Conservation (phyloP, 2,113 vertebrate species). For the Brachyhypopomus occidentalis region DNA sequence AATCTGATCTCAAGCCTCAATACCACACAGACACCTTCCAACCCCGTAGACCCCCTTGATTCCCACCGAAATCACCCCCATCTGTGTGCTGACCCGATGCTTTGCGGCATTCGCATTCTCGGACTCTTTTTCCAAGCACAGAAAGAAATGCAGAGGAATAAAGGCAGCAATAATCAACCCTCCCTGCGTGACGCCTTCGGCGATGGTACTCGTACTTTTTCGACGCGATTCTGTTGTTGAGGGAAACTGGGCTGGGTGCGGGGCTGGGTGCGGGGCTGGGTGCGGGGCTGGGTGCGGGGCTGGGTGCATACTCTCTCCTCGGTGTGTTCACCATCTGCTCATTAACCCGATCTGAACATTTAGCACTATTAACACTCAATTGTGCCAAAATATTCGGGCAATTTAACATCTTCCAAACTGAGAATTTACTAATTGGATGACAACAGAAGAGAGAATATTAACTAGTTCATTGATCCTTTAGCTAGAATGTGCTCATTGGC, state of each 20-base stretch:
- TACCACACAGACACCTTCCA: background rate
- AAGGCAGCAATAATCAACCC: background rate
- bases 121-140: background rate
- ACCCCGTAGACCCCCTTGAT: background rate
- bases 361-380: background rate
- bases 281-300: no score
- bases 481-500: no score
- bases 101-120: background rate
- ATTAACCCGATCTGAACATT: conserved; percentile 2
- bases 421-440: no score
- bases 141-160: background rate
- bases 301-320: background rate
- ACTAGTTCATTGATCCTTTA: no score
- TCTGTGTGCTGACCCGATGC: background rate
- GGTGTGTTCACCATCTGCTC: conserved; percentile 19
- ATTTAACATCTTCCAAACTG: no score
- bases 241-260: no score
- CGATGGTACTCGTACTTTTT: no score
- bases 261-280: no score
- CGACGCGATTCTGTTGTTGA: background rate
- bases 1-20: background rate
- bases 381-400: no score
- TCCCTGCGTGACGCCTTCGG: background rate
- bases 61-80: background rate
- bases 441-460: no score